Percentiles rank a stretch among this genome's conserved stretches.
Evolutionary conservation across 2,113 vertebrate species (phyloP).

Genomic region (Platysteira castanea): DNA sequence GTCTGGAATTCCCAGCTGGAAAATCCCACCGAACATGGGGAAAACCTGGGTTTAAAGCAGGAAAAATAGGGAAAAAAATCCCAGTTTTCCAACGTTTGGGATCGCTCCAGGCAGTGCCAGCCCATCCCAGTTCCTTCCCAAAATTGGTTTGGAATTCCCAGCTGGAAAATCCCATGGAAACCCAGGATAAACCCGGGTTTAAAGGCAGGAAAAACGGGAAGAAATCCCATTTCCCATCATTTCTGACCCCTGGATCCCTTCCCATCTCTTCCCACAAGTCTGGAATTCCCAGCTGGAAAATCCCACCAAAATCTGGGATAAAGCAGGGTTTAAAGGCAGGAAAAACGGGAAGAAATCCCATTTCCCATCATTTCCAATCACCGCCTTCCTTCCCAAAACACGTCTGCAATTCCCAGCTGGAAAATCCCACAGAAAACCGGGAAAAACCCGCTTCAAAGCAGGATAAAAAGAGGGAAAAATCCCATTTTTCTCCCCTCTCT

Average conservation of each 20-base stretch:
- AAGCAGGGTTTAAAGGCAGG: background rate
- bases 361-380: background rate
- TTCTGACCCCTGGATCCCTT: background rate
- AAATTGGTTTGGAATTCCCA: background rate
- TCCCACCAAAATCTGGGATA: rapidly evolving
- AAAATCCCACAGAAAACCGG: background rate
- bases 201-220: background rate
- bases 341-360: background rate
- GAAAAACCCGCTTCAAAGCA: background rate
- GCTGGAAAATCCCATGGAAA: background rate
- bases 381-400: background rate
- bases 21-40: background rate
- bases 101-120: too few relatives aligned
- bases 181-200: rapidly evolving
- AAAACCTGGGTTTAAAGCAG: rapidly evolving
- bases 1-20: background rate
- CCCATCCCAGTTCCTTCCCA: background rate
- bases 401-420: background rate
- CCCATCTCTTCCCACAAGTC: background rate
- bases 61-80: background rate
- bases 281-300: background rate
- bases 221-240: background rate
- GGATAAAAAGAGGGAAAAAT: background rate
- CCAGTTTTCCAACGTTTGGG: background rate
- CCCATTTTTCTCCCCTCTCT: rapidly evolving